These are phyloP conservation scores for Galbula dea DNA, from an alignment of 2,113 vertebrate genomes.

Conservation along the genomic window DNA sequence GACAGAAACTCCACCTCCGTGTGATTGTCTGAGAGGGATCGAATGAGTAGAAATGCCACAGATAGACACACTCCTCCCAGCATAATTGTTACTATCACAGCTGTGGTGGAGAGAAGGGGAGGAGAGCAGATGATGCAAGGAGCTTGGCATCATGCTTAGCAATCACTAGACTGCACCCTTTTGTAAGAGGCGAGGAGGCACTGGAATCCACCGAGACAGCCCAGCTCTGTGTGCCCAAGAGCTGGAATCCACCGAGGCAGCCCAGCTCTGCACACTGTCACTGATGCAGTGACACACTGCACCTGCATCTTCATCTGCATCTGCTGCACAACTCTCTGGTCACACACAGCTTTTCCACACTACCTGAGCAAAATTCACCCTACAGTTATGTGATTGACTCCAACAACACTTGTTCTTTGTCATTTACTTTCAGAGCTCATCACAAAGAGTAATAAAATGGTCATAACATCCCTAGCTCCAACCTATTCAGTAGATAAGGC, in stretches of 20 bases:
- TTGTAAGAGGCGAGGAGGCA: background rate
- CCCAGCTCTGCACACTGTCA: background rate
- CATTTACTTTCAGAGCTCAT: constrained; percentile 33
- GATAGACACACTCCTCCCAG: constrained; percentile 6
- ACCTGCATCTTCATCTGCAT: background rate
- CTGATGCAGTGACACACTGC: background rate
- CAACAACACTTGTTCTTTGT: background rate
- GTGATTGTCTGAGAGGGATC: background rate
- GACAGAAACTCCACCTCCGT: constrained; percentile 2
- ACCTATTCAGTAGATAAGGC: constrained; percentile 36
- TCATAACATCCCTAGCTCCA: background rate
- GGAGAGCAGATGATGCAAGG: constrained; percentile 46
- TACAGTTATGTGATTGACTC: background rate
- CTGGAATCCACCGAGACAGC: background rate
- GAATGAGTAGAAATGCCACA: background rate
- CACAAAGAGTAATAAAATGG: constrained; percentile 45
- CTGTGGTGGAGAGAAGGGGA: background rate
- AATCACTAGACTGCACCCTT: background rate
- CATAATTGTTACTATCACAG: background rate
- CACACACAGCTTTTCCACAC: fast-evolving
- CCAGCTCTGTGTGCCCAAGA: background rate
- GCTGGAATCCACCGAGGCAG: too few species aligned
- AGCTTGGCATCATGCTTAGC: background rate
- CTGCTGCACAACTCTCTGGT: background rate
- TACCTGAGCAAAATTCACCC: fast-evolving